These are phyloP conservation scores for Phenganax marumi DNA, from an alignment of 92 coral and sea anemone genomes.

Conservation along the genomic window DNA sequence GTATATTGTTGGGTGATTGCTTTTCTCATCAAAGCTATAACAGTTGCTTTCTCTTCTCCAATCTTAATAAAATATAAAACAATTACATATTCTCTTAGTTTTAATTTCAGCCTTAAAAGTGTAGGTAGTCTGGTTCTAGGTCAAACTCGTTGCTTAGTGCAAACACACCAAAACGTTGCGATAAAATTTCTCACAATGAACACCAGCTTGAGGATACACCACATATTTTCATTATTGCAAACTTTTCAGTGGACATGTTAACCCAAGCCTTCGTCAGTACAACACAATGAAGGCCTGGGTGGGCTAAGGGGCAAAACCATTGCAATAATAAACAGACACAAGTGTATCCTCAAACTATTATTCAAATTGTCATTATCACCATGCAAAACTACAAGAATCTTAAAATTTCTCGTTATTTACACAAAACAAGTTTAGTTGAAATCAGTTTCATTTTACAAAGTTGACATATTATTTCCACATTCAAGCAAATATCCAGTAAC, in stretches of 20 bases:
- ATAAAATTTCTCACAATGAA: not conserved
- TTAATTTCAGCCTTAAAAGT: too few relatives aligned
- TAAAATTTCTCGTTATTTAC: not conserved
- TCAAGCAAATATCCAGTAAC: not conserved
- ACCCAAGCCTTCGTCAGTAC: too few relatives aligned
- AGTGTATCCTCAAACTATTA: too few relatives aligned
- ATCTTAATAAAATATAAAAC: constrained; percentile 53
- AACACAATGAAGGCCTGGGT: not conserved
- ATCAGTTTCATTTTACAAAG: too few relatives aligned
- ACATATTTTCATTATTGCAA: too few relatives aligned
- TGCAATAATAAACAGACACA: not conserved
- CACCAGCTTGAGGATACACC: too few relatives aligned
- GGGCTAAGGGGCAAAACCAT: not conserved
- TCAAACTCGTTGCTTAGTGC: not conserved
- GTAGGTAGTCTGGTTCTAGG: too few relatives aligned
- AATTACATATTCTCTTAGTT: too few relatives aligned
- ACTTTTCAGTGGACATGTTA: too few relatives aligned
- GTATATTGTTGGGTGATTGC: not conserved
- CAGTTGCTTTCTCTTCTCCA: constrained; percentile 98
- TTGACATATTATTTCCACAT: not conserved
- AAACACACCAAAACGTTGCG: not conserved
- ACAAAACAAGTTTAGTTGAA: too few relatives aligned
- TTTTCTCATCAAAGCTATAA: constrained; percentile 64
- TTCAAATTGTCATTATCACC: too few relatives aligned
- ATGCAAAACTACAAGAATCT: too few relatives aligned